A percentile compares a stretch with the other conserved stretches of the same genome.
These are phyloP conservation scores for Drosophila algonquin DNA, from an alignment of 2,888 invertebrate genomes.

Conservation along the genomic window DNA sequence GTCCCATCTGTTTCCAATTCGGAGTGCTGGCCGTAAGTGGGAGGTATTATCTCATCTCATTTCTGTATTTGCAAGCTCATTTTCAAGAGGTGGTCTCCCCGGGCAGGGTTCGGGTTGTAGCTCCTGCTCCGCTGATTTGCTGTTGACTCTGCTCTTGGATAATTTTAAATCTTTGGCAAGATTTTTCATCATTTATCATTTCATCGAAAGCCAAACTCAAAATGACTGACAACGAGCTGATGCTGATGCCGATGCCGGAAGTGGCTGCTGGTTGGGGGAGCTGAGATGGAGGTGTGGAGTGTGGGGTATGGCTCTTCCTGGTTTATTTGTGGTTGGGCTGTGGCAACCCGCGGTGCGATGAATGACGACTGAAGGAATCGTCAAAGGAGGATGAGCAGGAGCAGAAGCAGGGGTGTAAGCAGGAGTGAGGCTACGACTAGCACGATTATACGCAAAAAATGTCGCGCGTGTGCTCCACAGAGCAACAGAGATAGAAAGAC, in stretches of 20 bases:
- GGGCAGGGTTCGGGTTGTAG: background rate
- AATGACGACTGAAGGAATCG: slow-evolving; percentile 47
- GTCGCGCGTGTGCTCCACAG: background rate
- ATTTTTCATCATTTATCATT: slow-evolving; percentile 84
- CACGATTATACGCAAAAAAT: background rate
- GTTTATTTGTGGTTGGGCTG: slow-evolving; percentile 64
- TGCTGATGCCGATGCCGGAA: slow-evolving; percentile 73
- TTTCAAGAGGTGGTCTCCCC: slow-evolving; percentile 27
- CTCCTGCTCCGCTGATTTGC: slow-evolving; percentile 46
- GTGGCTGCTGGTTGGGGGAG: slow-evolving; percentile 5
- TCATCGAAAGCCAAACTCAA: slow-evolving; percentile 73
- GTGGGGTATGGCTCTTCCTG: slow-evolving; percentile 12
- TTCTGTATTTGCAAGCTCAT: slow-evolving; percentile 71
- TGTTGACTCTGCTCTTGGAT: slow-evolving; percentile 77
- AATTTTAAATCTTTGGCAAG: slow-evolving; percentile 83
- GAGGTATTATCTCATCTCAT: slow-evolving; percentile 6
- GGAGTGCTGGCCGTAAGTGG: slow-evolving; percentile 11
- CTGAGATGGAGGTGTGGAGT: slow-evolving; percentile 8
- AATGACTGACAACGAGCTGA: slow-evolving; percentile 82
- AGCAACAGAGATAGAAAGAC: background rate
- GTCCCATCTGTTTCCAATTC: slow-evolving; percentile 56
- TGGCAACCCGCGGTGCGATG: slow-evolving; percentile 30
- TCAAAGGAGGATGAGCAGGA: background rate
- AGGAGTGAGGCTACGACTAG: background rate
- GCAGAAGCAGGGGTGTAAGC: background rate